Evolutionary conservation across 2,888 invertebrate genomes (phyloP), one percentile per base, ranked within the genome.

Genomic region (Diarsia rubi): DNA sequence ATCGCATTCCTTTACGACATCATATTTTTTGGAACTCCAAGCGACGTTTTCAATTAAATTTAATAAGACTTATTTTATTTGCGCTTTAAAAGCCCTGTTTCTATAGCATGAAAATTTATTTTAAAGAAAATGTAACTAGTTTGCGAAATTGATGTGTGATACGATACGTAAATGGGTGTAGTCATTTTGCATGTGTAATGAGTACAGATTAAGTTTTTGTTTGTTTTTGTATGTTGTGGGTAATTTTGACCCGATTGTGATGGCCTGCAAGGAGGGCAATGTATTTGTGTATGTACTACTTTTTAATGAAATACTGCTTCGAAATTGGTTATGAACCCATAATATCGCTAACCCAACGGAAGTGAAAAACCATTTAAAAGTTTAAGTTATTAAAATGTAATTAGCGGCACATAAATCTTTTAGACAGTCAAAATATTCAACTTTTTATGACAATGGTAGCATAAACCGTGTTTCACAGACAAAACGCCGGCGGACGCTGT

Each of bases 381-480:
- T 66, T 52, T 31, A 37, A 9, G 45, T 57, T 21, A 19, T 27
- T 21, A 42, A 31, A 76, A 45, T 37, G 14, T 70, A 57, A 65
- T 73, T 67, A 79, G 49, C 12, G 45, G 42, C 66, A 64, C 60
- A 54, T 14, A 75, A 67, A 79, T 75, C 52, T 79, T 45, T 66
- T 60, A 24, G 31, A 47, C 37, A 54, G 21, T 75, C 49, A 74
- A 77, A 80, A 66, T 79, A 70, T 82, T 85, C 69, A 76, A 63
- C 65, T 71, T 79, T 83, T 81, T 82, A 87, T 82, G 70, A 78
- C 80, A 70, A 77, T 70, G 75, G 84, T 76, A 83, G 73, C 68
- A 81, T 75, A 70, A 76, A 86, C 79, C 69, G 67, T 82, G 81
- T 81, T 84, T 88, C 85, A 85, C 77, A 78, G 80, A 79, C 74